A percentile compares a stretch with the other conserved stretches of the same genome.
Conservation (phyloP, 2,797 vertebrate genomes). For the Tangara arthus region DNA sequence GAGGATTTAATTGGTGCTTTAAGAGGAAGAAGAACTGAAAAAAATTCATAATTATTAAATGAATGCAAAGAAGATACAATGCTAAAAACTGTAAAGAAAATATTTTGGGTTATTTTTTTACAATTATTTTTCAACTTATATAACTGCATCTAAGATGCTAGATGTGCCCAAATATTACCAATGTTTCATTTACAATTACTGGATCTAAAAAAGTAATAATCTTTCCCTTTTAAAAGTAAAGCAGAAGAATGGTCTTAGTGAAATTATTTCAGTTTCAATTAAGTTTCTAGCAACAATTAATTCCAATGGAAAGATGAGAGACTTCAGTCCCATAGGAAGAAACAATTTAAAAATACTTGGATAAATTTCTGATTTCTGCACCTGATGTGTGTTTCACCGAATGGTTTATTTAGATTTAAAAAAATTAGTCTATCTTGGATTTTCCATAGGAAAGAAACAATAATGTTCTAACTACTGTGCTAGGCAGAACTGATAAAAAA, state of each 20-base stretch:
- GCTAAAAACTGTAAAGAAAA: neutral
- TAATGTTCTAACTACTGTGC: neutral
- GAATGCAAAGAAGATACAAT: neutral
- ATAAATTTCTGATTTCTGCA: neutral
- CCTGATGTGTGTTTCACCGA: fast-evolving
- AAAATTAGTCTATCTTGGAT: neutral
- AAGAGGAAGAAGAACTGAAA: neutral
- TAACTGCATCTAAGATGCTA: neutral
- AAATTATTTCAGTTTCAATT: neutral
- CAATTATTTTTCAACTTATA: neutral
- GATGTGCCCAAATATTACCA: neutral
- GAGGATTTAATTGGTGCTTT: neutral
- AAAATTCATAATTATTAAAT: too few relatives aligned
- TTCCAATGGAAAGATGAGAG: neutral
- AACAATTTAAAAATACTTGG: neutral
- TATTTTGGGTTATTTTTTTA: neutral
- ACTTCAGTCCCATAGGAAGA: neutral
- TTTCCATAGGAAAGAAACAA: neutral
- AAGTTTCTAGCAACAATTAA: neutral
- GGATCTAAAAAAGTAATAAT: neutral
- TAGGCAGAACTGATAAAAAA: neutral
- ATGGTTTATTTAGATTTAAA: neutral
- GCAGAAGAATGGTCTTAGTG: neutral
- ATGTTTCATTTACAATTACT: neutral
- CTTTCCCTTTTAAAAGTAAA: neutral